phyloP scores from a whole-genome alignment of 2,888 invertebrate species.

The Congeria kusceri region DNA sequence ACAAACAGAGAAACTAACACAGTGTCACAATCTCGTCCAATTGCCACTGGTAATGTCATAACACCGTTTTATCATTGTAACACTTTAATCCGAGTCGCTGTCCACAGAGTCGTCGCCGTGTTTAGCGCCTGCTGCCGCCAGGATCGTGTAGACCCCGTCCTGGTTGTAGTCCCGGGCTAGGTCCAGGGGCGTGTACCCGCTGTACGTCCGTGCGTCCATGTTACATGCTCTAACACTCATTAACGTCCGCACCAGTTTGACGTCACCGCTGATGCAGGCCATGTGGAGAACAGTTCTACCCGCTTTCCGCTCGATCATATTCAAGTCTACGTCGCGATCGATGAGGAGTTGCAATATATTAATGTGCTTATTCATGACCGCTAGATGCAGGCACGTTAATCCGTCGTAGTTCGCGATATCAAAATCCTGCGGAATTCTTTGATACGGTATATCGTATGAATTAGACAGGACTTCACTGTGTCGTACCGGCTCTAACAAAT shows the following conservation, averaged over 20 bases:
- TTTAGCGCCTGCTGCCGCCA: conserved; percentile 54
- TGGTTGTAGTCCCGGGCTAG: conserved; percentile 53
- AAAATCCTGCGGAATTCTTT: conserved; percentile 50
- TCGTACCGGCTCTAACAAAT: conserved; percentile 48
- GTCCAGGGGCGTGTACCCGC: conserved; percentile 55
- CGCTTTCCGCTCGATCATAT: conserved; percentile 42
- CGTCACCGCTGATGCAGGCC: conserved; percentile 38
- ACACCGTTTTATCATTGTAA: too few relatives aligned
- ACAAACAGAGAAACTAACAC: too few relatives aligned
- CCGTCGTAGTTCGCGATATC: conserved; percentile 55
- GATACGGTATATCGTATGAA: conserved; percentile 49
- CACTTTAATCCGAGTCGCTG: neutral
- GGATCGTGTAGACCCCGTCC: conserved; percentile 35
- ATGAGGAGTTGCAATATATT: conserved; percentile 43
- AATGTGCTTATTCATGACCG: conserved; percentile 27
- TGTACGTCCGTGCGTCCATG: conserved; percentile 56
- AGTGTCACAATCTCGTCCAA: too few relatives aligned
- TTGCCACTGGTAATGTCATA: too few relatives aligned
- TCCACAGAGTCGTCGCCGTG: conserved; percentile 16
- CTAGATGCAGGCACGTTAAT: conserved; percentile 43
- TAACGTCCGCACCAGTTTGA: conserved; percentile 36
- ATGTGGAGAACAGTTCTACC: conserved; percentile 52
- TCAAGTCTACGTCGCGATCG: conserved; percentile 47
- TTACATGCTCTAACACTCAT: conserved; percentile 39
- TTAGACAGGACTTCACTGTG: conserved; percentile 50